Evolutionary conservation across 1,140 invertebrate genomes (phyloP).

Genomic region (Meteorus sp.): DNA sequence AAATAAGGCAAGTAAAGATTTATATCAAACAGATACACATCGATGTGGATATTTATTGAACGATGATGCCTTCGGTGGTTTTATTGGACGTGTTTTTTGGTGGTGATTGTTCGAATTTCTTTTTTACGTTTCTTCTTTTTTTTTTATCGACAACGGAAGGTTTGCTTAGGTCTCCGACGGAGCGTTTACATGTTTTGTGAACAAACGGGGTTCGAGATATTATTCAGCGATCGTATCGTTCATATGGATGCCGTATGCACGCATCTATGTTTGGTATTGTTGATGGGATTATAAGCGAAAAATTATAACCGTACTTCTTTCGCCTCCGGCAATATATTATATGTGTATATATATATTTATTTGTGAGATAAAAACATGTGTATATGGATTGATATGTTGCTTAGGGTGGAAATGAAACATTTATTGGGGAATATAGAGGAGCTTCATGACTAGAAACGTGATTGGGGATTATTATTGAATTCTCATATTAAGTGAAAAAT

Average conservation of each 20-base stretch:
- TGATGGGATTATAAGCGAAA: slow-evolving; percentile 24
- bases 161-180: slow-evolving; percentile 22
- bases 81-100: background rate
- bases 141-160: slow-evolving; percentile 5
- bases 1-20: slow-evolving; percentile 5
- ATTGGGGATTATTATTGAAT: too few relatives aligned
- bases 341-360: background rate
- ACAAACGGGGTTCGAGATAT: background rate
- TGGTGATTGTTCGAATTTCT: background rate
- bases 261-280: slow-evolving; percentile 11
- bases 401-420: too few relatives aligned
- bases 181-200: background rate
- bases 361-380: too few relatives aligned
- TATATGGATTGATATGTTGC: too few relatives aligned
- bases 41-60: slow-evolving; percentile 3
- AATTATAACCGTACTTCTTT: slow-evolving; percentile 27
- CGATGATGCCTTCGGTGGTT: background rate
- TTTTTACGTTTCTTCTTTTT: slow-evolving; percentile 5
- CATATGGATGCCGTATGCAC: background rate
- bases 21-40: slow-evolving; percentile 1
- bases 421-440: too few relatives aligned
- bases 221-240: background rate
- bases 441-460: too few relatives aligned
- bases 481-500: too few relatives aligned
- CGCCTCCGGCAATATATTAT: slow-evolving; percentile 15